These are phyloP conservation scores for Ostrea edulis DNA, from an alignment of 1,140 invertebrate species.

Conservation along the genomic window DNA sequence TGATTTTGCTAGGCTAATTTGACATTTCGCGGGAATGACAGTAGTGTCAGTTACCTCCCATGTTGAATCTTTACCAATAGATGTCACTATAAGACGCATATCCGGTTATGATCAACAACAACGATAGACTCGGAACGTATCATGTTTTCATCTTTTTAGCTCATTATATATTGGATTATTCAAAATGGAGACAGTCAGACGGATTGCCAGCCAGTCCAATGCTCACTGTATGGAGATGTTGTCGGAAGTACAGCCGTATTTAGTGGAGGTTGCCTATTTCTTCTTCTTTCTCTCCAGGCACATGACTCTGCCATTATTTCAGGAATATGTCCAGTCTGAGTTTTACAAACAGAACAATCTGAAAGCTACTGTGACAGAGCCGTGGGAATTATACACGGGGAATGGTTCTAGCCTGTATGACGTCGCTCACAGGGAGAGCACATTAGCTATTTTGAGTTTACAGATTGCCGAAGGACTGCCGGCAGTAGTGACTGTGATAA, in stretches of 20 bases:
- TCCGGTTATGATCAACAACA: slow-evolving; percentile 4
- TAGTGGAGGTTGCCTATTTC: slow-evolving; percentile 74
- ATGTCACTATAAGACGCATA: background rate
- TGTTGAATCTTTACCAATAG: background rate
- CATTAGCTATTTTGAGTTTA: slow-evolving; percentile 68
- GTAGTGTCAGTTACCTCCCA: background rate
- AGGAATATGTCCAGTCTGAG: slow-evolving; percentile 73
- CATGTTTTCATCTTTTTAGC: background rate
- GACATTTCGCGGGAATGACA: background rate
- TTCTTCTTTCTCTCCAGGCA: slow-evolving; percentile 74
- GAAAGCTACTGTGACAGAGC: slow-evolving; percentile 23
- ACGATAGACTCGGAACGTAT: background rate
- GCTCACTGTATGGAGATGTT: slow-evolving; percentile 19
- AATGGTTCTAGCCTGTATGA: slow-evolving; percentile 57
- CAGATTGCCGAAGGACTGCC: slow-evolving; percentile 76
- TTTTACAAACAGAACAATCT: slow-evolving; percentile 68
- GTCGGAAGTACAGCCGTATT: slow-evolving; percentile 64
- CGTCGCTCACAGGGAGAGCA: slow-evolving; percentile 71
- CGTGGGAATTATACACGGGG: background rate
- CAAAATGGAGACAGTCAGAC: background rate
- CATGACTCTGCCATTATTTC: slow-evolving; percentile 75
- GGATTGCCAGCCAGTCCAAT: background rate
- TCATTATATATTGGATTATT: background rate
- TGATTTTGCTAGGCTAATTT: no score
- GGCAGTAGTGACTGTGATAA: slow-evolving; percentile 74